Conservation (phyloP, 2,113 vertebrate genomes). For the Neodon shergylaensis region DNA sequence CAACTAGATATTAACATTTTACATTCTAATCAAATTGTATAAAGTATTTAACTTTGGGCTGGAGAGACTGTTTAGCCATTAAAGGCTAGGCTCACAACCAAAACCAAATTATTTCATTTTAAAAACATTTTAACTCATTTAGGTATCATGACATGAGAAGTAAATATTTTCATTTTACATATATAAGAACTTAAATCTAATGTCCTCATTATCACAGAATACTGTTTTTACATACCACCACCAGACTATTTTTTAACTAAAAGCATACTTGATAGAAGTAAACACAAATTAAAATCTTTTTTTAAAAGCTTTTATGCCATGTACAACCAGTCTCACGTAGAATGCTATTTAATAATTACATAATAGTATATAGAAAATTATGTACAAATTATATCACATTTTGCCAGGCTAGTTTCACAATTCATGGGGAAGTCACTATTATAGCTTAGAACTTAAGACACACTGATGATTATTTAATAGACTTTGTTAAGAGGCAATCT, state of each 20-base stretch:
- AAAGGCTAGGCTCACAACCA: neutral
- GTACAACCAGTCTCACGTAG: neutral
- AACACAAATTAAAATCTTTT: conserved; percentile 49
- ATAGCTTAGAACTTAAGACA: neutral
- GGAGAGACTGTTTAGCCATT: neutral
- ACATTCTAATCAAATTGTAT: conserved; percentile 22
- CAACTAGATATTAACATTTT: neutral
- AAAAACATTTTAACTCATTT: neutral
- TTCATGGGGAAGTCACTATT: neutral
- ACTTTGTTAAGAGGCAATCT: neutral
- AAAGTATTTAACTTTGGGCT: conserved; percentile 18
- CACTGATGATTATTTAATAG: conserved; percentile 19
- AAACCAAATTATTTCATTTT: conserved; percentile 29
- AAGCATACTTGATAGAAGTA: neutral
- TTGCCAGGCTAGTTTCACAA: conserved; percentile 24
- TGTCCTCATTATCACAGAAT: neutral
- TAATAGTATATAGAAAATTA: neutral
- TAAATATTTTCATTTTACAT: neutral
- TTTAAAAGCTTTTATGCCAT: conserved; percentile 13
- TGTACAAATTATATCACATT: conserved; percentile 30
- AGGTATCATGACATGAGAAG: neutral
- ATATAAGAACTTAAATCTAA: conserved; percentile 29
- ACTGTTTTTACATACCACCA: neutral
- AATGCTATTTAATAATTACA: neutral
- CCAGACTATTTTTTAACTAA: neutral